Evolutionary conservation across 2,797 vertebrate species (phyloP), one percentile per base, ranked within the genome.

Genomic region (Glossophaga mutica): DNA sequence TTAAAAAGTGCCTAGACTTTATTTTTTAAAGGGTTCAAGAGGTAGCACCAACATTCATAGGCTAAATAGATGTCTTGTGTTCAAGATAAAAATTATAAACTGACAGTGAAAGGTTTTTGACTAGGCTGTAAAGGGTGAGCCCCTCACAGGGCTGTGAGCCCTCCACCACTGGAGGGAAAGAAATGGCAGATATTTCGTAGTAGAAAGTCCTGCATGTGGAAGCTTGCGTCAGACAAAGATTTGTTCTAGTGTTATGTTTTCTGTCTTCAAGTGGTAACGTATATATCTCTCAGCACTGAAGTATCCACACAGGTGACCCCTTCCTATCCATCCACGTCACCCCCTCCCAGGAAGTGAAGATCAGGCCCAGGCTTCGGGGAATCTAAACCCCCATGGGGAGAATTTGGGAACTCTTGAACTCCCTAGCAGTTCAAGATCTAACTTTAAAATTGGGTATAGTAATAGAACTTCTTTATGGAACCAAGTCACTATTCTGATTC

Each of bases 91-190:
- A 55, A 15, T 29, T 3, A 12, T 16, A 52, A 62, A 32, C 5
- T n/a, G 37, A 50, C 26, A 18, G 39, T 0, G 6, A n/a, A 21
- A 26, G 4, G 22, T 3, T 11, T 86, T 5, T 0, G 6, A 21
- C 34, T 10, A 2, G 50, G 68, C 52, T 42, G 5, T 2, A 14
- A 46, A 5, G 4, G 7, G 16, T 6, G 9, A 7, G 2, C 14
- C 16, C 65, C 26, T 37, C 65, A 34, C 22, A 26, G 12, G 5
- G 6, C 29, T 15, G 2, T 5, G 21, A 55, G 29, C 16, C 9
- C 26, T 67, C 14, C 50, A 44, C 22, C 14, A 16, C 2, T 12
- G 18, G 34, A 65, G 37, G 55, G 26, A 70, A 79, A 68, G 32
- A 76, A 50, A 32, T 6, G 18, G 50, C 19, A 76, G 50, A 9